Conservation (phyloP, 2,888 invertebrate species). For the Antheraea yamamai region DNA sequence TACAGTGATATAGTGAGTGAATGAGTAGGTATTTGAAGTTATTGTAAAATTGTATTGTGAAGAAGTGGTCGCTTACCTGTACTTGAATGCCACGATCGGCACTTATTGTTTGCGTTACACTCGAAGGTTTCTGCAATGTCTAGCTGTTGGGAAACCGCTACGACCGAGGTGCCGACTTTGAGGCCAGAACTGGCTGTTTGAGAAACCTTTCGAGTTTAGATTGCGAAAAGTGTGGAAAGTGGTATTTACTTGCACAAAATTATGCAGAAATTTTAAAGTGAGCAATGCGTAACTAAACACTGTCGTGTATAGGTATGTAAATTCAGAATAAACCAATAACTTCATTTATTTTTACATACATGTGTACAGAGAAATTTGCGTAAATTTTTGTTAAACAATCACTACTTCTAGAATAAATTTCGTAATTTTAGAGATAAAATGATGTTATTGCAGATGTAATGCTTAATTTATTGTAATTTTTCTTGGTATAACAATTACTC, state of each 20-base stretch:
- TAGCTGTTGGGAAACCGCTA: slow-evolving; percentile 66
- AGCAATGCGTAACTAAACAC: slow-evolving; percentile 15
- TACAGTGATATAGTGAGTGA: background rate
- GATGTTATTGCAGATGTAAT: slow-evolving; percentile 27
- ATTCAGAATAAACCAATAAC: slow-evolving; percentile 24
- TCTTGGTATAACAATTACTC: slow-evolving; percentile 36
- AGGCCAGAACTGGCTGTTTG: slow-evolving; percentile 72
- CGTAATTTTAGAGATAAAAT: background rate
- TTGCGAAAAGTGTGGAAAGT: slow-evolving; percentile 76
- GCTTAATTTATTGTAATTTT: slow-evolving; percentile 37
- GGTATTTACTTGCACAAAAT: slow-evolving; percentile 48
- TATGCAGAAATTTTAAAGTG: slow-evolving; percentile 26
- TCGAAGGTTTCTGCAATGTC: slow-evolving; percentile 76
- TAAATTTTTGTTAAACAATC: background rate
- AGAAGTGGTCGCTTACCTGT: slow-evolving; percentile 54
- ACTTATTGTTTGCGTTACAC: slow-evolving; percentile 75
- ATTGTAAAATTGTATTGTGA: slow-evolving; percentile 58
- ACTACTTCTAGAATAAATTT: background rate
- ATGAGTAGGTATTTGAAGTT: background rate
- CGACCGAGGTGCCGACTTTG: slow-evolving; percentile 58
- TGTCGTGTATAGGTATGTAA: slow-evolving; percentile 22
- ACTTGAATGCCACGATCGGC: slow-evolving; percentile 69
- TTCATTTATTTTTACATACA: background rate
- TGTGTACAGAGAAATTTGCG: background rate
- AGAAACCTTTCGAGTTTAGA: slow-evolving; percentile 70